These are phyloP conservation scores for Paracentrotus lividus DNA, from an alignment of 53 echinoderm and acorn worm genomes.

Conservation along the genomic window DNA sequence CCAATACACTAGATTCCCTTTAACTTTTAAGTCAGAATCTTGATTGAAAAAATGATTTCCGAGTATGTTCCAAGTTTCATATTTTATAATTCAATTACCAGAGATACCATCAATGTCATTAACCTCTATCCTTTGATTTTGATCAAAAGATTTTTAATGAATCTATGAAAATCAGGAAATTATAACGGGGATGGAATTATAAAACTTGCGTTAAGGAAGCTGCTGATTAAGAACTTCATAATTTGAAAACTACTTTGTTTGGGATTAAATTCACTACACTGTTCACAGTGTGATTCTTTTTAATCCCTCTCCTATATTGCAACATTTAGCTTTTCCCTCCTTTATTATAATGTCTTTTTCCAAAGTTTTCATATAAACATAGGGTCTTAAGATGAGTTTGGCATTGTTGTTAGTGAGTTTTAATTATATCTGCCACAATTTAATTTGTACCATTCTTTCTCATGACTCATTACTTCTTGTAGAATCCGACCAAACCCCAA, in stretches of 20 bases:
- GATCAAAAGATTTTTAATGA: not conserved
- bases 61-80: not conserved
- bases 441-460: not conserved
- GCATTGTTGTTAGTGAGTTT: not conserved
- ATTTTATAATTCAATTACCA: not conserved
- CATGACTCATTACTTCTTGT: not conserved
- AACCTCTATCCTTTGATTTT: not conserved
- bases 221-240: not conserved
- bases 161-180: not conserved
- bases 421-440: not conserved
- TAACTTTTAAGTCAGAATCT: not conserved
- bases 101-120: conserved; percentile 16
- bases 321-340: not conserved
- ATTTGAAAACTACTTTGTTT: not conserved
- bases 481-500: not conserved
- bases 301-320: not conserved
- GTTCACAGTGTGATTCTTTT: not conserved
- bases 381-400: not conserved
- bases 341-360: not conserved
- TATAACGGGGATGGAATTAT: not conserved
- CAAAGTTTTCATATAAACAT: not conserved
- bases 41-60: not conserved
- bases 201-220: not conserved
- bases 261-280: not conserved
- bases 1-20: no score